Evolutionary conservation across 1,140 invertebrate genomes (phyloP).

Genomic region (Zophobas morio): DNA sequence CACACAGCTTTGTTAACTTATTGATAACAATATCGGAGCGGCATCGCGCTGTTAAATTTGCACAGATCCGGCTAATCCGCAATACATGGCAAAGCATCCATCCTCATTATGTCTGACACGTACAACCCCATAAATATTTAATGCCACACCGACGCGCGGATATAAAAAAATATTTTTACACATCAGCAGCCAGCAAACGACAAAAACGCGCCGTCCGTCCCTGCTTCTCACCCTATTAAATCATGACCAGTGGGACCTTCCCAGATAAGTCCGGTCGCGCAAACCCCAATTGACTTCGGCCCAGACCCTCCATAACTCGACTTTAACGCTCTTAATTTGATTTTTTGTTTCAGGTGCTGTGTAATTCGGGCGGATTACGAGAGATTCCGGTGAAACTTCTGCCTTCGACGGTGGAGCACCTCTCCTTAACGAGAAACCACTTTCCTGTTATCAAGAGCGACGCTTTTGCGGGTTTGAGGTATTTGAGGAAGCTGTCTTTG

Average conservation of each 20-base stretch:
- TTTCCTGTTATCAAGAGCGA: conserved; percentile 83
- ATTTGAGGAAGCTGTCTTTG: conserved; percentile 80
- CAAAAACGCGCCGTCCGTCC: background rate
- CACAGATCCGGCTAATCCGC: conserved; percentile 12
- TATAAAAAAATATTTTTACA: conserved; percentile 28
- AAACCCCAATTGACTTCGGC: conserved; percentile 39
- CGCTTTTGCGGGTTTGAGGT: conserved; percentile 81
- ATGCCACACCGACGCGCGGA: conserved; percentile 2
- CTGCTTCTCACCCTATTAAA: background rate
- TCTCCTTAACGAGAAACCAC: conserved; percentile 86
- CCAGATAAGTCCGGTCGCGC: conserved; percentile 15
- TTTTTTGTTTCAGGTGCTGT: conserved; percentile 79
- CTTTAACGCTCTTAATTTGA: conserved; percentile 35
- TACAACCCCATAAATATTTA: conserved; percentile 20
- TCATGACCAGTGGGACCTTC: background rate
- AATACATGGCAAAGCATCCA: conserved; percentile 25
- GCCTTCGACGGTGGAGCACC: conserved; percentile 82
- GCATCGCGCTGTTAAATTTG: conserved; percentile 10
- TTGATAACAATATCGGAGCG: conserved; percentile 6
- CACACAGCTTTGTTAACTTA: conserved; percentile 15
- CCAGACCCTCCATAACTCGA: conserved; percentile 27
- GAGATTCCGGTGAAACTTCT: conserved; percentile 82
- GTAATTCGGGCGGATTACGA: conserved; percentile 84
- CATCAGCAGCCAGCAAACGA: conserved; percentile 1
- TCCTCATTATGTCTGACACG: conserved; percentile 29